These are phyloP conservation scores for human (Homo sapiens) DNA, from an alignment of 2,113 vertebrate species.

Conservation along the genomic window GRCh38 chr5:42220001-42220500, in stretches of 20 bases:
- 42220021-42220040: background rate
- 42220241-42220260: background rate
- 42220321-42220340: background rate
- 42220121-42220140: background rate
- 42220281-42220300: background rate
- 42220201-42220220: background rate
- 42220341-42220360: background rate
- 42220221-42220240: background rate
- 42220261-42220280: background rate
- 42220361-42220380: background rate
- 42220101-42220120: background rate
- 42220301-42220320: background rate
- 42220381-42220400: background rate
- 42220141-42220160: background rate
- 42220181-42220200: background rate
- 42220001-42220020: background rate
- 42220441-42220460: background rate
- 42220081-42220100: background rate
- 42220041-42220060: background rate
- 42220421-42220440: background rate
- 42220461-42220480: background rate
- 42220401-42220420: background rate
- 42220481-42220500: constrained; percentile 20
- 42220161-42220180: background rate
- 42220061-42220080: background rate